phyloP scores from a whole-genome alignment of 1,140 invertebrate genomes.

The Rhyzopertha dominica region DNA sequence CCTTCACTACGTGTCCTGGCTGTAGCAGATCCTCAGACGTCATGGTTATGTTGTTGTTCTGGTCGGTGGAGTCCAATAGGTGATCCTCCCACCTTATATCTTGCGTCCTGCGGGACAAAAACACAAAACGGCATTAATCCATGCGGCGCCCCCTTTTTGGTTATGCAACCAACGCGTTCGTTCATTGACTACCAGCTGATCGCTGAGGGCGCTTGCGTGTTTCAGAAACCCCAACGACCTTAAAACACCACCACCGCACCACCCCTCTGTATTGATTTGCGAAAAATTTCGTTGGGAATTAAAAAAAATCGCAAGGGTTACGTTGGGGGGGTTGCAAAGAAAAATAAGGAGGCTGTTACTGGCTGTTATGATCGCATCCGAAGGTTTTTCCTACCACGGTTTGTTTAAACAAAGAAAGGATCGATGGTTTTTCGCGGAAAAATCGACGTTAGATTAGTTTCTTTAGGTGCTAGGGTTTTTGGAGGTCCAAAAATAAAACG shows the following conservation, averaged over 20 bases:
- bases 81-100: conserved; percentile 40
- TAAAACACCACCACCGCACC: conserved; percentile 30
- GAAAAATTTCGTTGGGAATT: conserved; percentile 9
- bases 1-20: conserved; percentile 94
- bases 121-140: conserved; percentile 1
- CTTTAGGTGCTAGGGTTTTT: too few relatives aligned
- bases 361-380: too few relatives aligned
- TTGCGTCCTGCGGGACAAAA: not conserved
- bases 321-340: not conserved
- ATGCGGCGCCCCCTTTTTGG: not conserved
- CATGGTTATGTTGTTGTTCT: conserved; percentile 80
- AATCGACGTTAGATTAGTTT: too few relatives aligned
- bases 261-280: conserved; percentile 41
- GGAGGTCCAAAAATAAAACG: too few relatives aligned
- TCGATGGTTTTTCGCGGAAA: too few relatives aligned
- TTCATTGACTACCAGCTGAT: conserved; percentile 33
- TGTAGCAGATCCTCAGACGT: conserved; percentile 91
- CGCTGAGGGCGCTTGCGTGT: conserved; percentile 22
- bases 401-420: too few relatives aligned
- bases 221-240: conserved; percentile 19
- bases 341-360: too few relatives aligned
- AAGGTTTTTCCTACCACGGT: conserved; percentile 7
- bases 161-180: conserved; percentile 1
- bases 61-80: conserved; percentile 64
- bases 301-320: conserved; percentile 14